A percentile compares a stretch with the other conserved stretches of the same genome.
These are phyloP conservation scores for Euschistus heros DNA, from an alignment of 1,140 invertebrate species.

Conservation along the genomic window DNA sequence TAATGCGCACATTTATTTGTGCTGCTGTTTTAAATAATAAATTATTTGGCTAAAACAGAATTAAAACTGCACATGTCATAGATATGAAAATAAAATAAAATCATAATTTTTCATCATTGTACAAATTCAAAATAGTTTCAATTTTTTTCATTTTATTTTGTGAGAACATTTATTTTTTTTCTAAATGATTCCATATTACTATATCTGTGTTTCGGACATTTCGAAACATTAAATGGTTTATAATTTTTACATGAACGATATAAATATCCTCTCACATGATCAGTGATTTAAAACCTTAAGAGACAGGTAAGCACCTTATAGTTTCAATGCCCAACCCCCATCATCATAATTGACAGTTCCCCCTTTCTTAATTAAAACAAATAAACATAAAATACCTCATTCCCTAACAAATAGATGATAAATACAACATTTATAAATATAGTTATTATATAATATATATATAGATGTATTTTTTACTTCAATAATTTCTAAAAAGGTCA, in stretches of 20 bases:
- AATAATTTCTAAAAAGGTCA: conserved; percentile 14
- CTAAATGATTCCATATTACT: not conserved
- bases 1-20: no score
- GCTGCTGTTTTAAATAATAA: no score
- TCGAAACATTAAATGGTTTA: conserved; percentile 1
- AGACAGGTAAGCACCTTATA: not conserved
- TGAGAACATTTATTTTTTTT: not conserved
- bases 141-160: not conserved
- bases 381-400: not conserved
- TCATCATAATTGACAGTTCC: conserved; percentile 5
- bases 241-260: not conserved
- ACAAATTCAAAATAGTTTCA: no score
- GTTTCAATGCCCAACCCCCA: conserved; percentile 6
- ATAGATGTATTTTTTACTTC: not conserved
- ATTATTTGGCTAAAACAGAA: no score
- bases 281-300: not conserved
- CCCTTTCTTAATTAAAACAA: not conserved
- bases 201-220: conserved; percentile 11
- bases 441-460: not conserved
- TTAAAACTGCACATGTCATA: no score
- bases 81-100: no score
- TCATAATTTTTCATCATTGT: no score
- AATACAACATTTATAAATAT: conserved; percentile 14
- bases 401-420: not conserved
- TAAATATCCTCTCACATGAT: not conserved